Evolutionary conservation across 2,797 vertebrate species (phyloP).

Genomic region (Channa striata): DNA sequence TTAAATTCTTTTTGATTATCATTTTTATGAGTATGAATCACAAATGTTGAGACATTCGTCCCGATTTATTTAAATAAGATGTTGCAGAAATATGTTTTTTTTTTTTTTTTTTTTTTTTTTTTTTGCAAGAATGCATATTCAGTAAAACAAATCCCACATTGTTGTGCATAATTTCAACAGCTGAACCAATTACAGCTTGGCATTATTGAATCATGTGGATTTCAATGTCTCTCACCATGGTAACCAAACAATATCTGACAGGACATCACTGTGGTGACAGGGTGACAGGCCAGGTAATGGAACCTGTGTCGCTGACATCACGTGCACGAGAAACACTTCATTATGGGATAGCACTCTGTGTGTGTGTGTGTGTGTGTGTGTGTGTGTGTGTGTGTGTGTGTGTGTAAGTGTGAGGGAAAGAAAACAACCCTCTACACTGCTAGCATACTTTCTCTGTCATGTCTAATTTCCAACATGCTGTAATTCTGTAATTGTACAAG

Average conservation of each 20-base stretch:
- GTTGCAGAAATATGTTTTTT: too few relatives aligned
- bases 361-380: slow-evolving; percentile 26
- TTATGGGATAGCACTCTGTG: slow-evolving; percentile 44
- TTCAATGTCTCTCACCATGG: slow-evolving; percentile 56
- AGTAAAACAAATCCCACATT: background rate
- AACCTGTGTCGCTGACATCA: slow-evolving; percentile 72
- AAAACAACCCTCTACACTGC: slow-evolving; percentile 51
- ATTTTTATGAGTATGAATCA: too few relatives aligned
- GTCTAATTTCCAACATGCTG: slow-evolving; percentile 78
- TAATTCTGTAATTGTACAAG: slow-evolving; percentile 81
- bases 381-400: slow-evolving; percentile 12
- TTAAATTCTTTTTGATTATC: too few relatives aligned
- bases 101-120: too few relatives aligned
- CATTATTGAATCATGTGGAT: slow-evolving; percentile 66
- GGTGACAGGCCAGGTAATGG: slow-evolving; percentile 80
- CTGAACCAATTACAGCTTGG: slow-evolving; percentile 53
- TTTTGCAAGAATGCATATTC: background rate
- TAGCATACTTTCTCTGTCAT: slow-evolving; percentile 71
- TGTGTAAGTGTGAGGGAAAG: slow-evolving; percentile 14
- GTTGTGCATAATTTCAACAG: slow-evolving; percentile 21
- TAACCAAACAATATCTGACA: slow-evolving; percentile 70
- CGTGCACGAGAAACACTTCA: slow-evolving; percentile 67
- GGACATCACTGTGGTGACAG: slow-evolving; percentile 58
- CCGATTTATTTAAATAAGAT: too few relatives aligned
- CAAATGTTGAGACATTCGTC: too few relatives aligned